These are phyloP conservation scores for Galeruca laticollis DNA, from an alignment of 2,888 invertebrate species.

Conservation along the genomic window DNA sequence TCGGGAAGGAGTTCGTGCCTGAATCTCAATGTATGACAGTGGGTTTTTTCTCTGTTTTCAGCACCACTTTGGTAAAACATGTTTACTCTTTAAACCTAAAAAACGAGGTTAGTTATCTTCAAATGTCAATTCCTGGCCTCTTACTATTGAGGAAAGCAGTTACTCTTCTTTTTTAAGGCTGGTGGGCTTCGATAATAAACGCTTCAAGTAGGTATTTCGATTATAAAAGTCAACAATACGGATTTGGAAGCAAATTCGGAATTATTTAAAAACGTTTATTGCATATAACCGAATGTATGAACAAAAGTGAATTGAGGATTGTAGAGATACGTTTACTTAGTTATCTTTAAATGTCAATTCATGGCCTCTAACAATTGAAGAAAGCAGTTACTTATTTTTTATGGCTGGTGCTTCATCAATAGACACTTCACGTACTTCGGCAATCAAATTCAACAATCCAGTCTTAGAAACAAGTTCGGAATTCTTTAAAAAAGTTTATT, in stretches of 20 bases:
- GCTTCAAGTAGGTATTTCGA: conserved; percentile 62
- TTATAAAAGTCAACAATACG: conserved; percentile 58
- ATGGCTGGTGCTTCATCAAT: conserved; percentile 57
- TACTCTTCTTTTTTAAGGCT: conserved; percentile 44
- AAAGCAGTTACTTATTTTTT: conserved; percentile 29
- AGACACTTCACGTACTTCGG: conserved; percentile 62
- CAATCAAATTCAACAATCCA: conserved; percentile 58
- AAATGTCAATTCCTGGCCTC: not conserved
- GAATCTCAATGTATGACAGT: conserved; percentile 18
- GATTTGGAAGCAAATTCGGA: conserved; percentile 55
- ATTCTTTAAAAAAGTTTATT: conserved; percentile 72
- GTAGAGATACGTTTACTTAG: conserved; percentile 84
- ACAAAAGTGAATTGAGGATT: no score
- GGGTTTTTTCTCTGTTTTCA: not conserved
- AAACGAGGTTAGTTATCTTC: not conserved
- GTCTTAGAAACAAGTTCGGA: conserved; percentile 54
- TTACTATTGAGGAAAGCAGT: not conserved
- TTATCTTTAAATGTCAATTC: not conserved
- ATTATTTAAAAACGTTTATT: conserved; percentile 72
- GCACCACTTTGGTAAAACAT: conserved; percentile 13
- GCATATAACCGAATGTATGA: conserved; percentile 81
- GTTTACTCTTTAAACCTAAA: conserved; percentile 9
- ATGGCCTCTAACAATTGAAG: not conserved
- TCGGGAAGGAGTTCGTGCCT: conserved; percentile 47
- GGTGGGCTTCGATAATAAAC: conserved; percentile 59